These are phyloP conservation scores for Luperina testacea DNA, from an alignment of 2,888 invertebrate species.

Conservation along the genomic window DNA sequence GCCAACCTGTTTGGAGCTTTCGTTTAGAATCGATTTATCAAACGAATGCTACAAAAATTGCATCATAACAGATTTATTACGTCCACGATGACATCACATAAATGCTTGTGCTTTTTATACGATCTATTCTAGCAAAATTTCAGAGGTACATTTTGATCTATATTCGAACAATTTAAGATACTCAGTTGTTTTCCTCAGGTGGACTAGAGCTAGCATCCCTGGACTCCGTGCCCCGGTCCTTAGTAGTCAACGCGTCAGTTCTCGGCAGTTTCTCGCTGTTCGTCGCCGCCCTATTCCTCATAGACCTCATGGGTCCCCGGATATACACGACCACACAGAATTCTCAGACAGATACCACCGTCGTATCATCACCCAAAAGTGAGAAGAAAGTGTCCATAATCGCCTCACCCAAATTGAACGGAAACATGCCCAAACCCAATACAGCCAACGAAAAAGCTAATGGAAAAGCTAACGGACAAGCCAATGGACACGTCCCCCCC, in stretches of 20 bases:
- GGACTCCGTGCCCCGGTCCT: constrained; percentile 92
- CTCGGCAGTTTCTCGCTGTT: constrained; percentile 92
- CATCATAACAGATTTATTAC: constrained; percentile 17
- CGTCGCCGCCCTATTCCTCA: constrained; percentile 92
- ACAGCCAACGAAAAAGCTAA: constrained; percentile 52
- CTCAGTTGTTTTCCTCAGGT: constrained; percentile 80
- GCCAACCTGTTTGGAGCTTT: constrained; percentile 33
- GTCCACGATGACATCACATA: not conserved
- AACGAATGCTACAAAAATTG: constrained; percentile 30
- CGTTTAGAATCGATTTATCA: constrained; percentile 50
- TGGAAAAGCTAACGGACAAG: constrained; percentile 53
- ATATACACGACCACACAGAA: constrained; percentile 84
- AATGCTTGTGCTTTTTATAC: not conserved
- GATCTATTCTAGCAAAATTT: not conserved
- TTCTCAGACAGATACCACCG: constrained; percentile 81
- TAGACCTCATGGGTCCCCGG: constrained; percentile 91
- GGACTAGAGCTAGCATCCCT: constrained; percentile 92
- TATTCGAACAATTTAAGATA: not conserved
- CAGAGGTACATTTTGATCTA: too few species aligned
- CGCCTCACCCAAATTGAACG: constrained; percentile 72
- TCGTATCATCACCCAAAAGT: constrained; percentile 75
- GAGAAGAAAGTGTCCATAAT: constrained; percentile 82
- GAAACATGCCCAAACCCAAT: constrained; percentile 54
- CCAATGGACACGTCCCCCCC: constrained; percentile 72
- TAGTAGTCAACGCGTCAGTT: constrained; percentile 93